Evolutionary conservation across 2,888 invertebrate species (phyloP).

Genomic region (Eurytoma adleriae): DNA sequence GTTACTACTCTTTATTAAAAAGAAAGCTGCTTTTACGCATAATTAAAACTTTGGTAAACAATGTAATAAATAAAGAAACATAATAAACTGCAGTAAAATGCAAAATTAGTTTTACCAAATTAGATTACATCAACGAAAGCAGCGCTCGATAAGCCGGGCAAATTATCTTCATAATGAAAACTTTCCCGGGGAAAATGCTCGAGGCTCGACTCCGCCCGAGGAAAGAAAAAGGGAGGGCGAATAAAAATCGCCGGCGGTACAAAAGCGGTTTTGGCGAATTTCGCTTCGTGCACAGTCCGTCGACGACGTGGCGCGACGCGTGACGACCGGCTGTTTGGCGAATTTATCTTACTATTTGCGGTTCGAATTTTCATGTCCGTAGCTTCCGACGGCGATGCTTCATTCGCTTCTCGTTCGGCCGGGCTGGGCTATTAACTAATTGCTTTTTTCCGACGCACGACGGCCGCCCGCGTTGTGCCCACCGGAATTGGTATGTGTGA

Average conservation of each 20-base stretch:
- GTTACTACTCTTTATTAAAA: too few species aligned
- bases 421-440: constrained; percentile 47
- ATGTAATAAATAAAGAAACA: too few species aligned
- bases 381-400: constrained; percentile 18
- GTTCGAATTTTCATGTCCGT: constrained; percentile 43
- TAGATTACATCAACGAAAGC: too few species aligned
- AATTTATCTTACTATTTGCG: constrained; percentile 51
- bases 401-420: constrained; percentile 1
- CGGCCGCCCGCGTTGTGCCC: not conserved
- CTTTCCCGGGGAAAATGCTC: too few species aligned
- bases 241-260: not conserved
- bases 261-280: constrained; percentile 30
- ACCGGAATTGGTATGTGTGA: not conserved
- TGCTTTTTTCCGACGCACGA: constrained; percentile 24
- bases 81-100: too few species aligned
- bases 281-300: constrained; percentile 15
- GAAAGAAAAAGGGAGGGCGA: not conserved
- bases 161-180: too few species aligned
- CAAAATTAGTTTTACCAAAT: too few species aligned
- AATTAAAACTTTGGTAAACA: too few species aligned
- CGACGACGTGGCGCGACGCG: constrained; percentile 35
- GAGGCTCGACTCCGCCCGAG: too few species aligned
- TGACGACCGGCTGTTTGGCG: constrained; percentile 45
- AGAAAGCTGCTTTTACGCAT: too few species aligned
- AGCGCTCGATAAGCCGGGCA: too few species aligned